Base-by-base conservation (phyloP, 2,797 vertebrate species). In the Schizopygopsis pylzovi region DNA sequence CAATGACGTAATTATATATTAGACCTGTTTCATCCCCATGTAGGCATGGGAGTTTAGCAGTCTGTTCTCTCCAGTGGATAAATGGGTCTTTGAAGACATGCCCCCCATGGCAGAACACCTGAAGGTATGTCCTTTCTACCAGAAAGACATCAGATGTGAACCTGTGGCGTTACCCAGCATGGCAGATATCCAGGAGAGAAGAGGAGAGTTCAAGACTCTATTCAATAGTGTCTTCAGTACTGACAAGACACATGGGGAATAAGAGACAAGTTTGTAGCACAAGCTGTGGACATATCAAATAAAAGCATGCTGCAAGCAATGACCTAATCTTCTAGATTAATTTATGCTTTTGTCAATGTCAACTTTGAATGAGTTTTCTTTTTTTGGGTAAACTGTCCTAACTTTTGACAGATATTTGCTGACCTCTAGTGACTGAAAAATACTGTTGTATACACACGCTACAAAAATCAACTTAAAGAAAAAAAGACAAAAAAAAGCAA, bases 1-100 rank as follows among this genome's bases (percentile, higher is more conserved):
- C 47, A 25, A n/a, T 41, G 37, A 43, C 7, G 1, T 41, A 59
- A 41, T 59, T 0, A n/a, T 41, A 11, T 6, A 8, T 59, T 22
- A 9, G 15, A 15, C 4, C 3, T 6, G 45, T 68, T 12, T 47
- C 20, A 56, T 85, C 11, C 28, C 25, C 49, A 18, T 81, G 81
- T 90, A 99, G 98, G 94, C 96, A 22, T 99, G 98, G 98, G 95
- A 97, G 88, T 99, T 99, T 92, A 99, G 98, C 95, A 96, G 93
- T 81, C 90, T 97, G 52, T 99, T 98, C 94, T 96, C 97, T 84
- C 92, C 93, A 6, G 95, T 99, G 85, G 94, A 97, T 81, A 90
- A 82, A 22, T 99, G 98, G 98, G 90, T 94, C 83, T 95, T 95
- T 92, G 92, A 87, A 0, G 91, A 97, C 0, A 33, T 92, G 2